Percentiles rank a stretch among this genome's conserved stretches.
Evolutionary conservation across 2,797 vertebrate species (phyloP).

Genomic region (Salarias fasciatus): DNA sequence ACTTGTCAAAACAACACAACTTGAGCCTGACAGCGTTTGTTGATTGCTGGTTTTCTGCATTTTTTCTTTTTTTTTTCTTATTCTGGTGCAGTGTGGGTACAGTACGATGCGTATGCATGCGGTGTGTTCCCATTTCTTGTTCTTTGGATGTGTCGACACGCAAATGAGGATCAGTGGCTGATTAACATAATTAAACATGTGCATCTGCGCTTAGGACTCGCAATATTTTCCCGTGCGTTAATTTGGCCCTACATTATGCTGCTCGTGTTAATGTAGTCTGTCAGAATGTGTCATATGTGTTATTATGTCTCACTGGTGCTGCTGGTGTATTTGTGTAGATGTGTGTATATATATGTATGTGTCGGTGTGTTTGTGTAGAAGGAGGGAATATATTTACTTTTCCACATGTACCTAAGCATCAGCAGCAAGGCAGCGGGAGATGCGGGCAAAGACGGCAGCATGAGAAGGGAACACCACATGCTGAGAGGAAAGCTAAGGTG

Average conservation of each 20-base stretch:
- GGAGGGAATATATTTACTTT: conserved; percentile 43
- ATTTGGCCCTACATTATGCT: conserved; percentile 7
- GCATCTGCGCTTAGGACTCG: conserved; percentile 50
- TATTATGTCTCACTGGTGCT: neutral
- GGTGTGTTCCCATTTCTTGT: conserved; percentile 15
- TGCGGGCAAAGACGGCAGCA: conserved; percentile 43
- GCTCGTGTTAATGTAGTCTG: conserved; percentile 17
- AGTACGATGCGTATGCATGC: conserved; percentile 16
- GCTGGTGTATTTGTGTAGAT: neutral
- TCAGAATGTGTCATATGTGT: conserved; percentile 4
- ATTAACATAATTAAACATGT: conserved; percentile 65
- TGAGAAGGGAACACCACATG: conserved; percentile 61
- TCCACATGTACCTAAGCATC: conserved; percentile 31
- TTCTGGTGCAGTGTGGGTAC: neutral
- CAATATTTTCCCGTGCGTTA: conserved; percentile 6
- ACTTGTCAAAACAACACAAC: conserved; percentile 58
- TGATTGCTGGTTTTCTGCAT: conserved; percentile 15
- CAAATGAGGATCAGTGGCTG: conserved; percentile 28
- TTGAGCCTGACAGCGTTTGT: conserved; percentile 25
- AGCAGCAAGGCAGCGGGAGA: conserved; percentile 37
- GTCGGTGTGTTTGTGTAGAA: conserved; percentile 30
- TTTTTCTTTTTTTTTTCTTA: conserved; percentile 6
- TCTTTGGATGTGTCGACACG: conserved; percentile 9
- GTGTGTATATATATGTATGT: conserved; percentile 13
- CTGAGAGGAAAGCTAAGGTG: conserved; percentile 62